phyloP scores from a whole-genome alignment of 2,888 invertebrate genomes.

The Leptinotarsa juncta region DNA sequence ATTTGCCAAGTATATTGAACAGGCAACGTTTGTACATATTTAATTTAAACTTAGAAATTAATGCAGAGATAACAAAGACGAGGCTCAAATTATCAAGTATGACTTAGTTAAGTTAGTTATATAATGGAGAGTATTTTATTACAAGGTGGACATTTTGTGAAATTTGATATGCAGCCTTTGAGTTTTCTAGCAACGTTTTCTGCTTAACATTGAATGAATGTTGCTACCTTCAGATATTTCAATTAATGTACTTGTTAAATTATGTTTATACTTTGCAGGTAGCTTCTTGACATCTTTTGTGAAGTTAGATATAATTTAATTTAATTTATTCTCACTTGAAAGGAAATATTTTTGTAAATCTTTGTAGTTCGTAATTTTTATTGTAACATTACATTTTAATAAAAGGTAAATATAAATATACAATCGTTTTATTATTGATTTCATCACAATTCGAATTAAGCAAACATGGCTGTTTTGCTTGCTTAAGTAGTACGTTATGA shows the following conservation, averaged over 20 bases:
- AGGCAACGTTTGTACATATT: neutral
- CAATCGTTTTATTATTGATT: slow-evolving; percentile 40
- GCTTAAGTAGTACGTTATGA: slow-evolving; percentile 7
- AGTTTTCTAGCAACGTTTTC: too few relatives aligned
- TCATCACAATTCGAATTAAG: slow-evolving; percentile 20
- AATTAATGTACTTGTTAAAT: neutral
- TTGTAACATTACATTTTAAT: slow-evolving; percentile 37
- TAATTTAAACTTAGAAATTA: neutral
- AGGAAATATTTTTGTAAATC: slow-evolving; percentile 44
- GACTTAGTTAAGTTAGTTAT: neutral
- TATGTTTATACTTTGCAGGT: neutral
- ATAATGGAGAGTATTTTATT: too few relatives aligned
- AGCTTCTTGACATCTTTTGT: neutral
- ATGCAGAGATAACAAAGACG: neutral
- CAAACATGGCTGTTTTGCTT: slow-evolving; percentile 28
- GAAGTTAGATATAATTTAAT: slow-evolving; percentile 8
- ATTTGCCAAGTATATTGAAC: too few relatives aligned
- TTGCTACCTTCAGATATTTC: neutral
- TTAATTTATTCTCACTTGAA: slow-evolving; percentile 12
- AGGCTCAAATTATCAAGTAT: slow-evolving; percentile 9
- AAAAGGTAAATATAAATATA: slow-evolving; percentile 45
- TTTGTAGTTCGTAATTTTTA: slow-evolving; percentile 37
- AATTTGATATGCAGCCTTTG: too few relatives aligned
- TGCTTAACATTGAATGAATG: too few relatives aligned
- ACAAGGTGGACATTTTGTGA: too few relatives aligned